phyloP scores from a whole-genome alignment of 35 echinoderm and acorn worm genomes.

The Strongylocentrotus purpuratus region DNA sequence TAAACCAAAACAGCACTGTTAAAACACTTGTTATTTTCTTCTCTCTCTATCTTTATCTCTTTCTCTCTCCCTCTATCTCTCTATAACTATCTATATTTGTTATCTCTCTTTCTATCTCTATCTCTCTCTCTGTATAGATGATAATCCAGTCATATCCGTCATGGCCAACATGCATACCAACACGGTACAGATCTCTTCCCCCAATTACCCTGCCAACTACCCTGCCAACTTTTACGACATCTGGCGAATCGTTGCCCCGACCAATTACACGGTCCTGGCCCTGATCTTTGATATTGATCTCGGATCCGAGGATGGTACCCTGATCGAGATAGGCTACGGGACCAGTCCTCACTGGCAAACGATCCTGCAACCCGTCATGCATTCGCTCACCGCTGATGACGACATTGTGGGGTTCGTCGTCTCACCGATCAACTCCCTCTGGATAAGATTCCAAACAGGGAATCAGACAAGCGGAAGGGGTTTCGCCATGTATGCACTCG shows the following conservation, averaged over 20 bases:
- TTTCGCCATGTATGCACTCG: background rate
- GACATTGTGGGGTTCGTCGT: background rate
- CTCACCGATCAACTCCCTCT: background rate
- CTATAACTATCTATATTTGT: too few species aligned
- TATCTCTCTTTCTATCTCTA: background rate
- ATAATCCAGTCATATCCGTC: background rate
- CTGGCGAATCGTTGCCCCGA: background rate
- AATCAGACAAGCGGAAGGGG: background rate
- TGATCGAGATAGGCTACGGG: background rate
- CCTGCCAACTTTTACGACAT: background rate
- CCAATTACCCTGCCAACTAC: background rate
- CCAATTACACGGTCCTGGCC: background rate
- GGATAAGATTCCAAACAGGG: background rate
- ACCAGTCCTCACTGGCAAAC: background rate
- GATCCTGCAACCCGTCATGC: too few species aligned
- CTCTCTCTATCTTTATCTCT: too few species aligned
- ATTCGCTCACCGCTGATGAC: background rate
- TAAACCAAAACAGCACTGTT: background rate
- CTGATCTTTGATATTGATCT: background rate
- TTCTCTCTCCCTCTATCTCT: background rate
- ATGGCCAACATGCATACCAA: background rate
- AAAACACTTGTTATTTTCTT: background rate
- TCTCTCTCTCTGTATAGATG: background rate
- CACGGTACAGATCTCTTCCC: background rate
- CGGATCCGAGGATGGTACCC: background rate